Conservation (phyloP, 1,140 invertebrate genomes). For the Sminthurides bifidus region DNA sequence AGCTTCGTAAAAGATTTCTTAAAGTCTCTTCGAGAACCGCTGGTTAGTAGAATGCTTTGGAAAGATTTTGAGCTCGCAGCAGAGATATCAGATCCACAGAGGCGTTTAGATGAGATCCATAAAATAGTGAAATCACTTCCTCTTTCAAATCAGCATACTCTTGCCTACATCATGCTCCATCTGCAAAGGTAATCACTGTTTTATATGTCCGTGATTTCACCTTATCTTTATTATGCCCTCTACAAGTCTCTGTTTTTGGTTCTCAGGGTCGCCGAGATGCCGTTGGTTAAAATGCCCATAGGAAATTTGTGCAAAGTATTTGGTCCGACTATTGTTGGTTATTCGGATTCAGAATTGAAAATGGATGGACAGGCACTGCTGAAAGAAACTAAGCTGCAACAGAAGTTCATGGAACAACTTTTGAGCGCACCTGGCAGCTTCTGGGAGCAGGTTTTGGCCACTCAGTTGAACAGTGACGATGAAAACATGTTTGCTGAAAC, state of each 20-base stretch:
- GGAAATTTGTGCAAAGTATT: slow-evolving; percentile 68
- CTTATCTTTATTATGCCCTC: too few species aligned
- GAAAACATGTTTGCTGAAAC: not conserved
- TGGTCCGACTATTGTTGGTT: slow-evolving; percentile 72
- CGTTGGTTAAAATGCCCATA: slow-evolving; percentile 64
- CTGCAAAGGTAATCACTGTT: slow-evolving; percentile 50
- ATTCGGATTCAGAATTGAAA: slow-evolving; percentile 52
- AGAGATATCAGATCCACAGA: slow-evolving; percentile 42
- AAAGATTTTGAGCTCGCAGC: slow-evolving; percentile 62
- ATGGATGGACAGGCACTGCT: slow-evolving; percentile 48
- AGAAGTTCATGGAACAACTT: slow-evolving; percentile 50
- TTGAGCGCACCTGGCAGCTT: slow-evolving; percentile 52
- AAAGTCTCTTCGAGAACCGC: slow-evolving; percentile 62
- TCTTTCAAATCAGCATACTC: slow-evolving; percentile 70
- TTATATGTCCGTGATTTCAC: too few species aligned
- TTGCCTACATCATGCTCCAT: slow-evolving; percentile 74
- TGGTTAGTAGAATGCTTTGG: slow-evolving; percentile 64
- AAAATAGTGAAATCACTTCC: slow-evolving; percentile 61
- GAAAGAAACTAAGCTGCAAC: slow-evolving; percentile 49
- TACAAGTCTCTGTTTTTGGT: slow-evolving; percentile 13
- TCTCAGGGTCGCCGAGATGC: slow-evolving; percentile 53
- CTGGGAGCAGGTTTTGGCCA: slow-evolving; percentile 50
- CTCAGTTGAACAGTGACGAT: slow-evolving; percentile 10
- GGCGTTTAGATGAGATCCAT: slow-evolving; percentile 47
- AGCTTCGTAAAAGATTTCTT: slow-evolving; percentile 80